These are phyloP conservation scores for Cecidostiba fungosa DNA, from an alignment of 2,888 invertebrate genomes.

Conservation along the genomic window DNA sequence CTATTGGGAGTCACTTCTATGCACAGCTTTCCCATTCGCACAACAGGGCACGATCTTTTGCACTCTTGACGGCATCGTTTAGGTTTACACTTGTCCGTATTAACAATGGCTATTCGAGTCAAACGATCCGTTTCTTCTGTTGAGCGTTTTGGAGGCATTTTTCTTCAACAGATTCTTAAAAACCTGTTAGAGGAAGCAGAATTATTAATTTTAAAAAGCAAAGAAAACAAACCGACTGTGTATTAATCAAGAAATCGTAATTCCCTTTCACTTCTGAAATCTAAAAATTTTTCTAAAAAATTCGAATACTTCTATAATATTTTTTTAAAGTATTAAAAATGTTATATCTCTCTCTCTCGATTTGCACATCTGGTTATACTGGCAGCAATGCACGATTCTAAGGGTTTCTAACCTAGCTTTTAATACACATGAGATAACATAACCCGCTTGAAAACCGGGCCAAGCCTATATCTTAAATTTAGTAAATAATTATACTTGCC, in stretches of 20 bases:
- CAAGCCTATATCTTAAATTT: not conserved
- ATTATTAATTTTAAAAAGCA: not conserved
- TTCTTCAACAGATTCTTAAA: slow-evolving; percentile 66
- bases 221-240: not conserved
- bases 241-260: not conserved
- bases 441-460: not conserved
- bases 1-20: slow-evolving; percentile 98
- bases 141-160: slow-evolving; percentile 87
- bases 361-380: slow-evolving; percentile 3
- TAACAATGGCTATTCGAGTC: slow-evolving; percentile 98
- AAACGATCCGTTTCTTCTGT: slow-evolving; percentile 94
- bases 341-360: not conserved
- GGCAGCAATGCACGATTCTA: not conserved
- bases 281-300: not conserved
- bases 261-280: not conserved
- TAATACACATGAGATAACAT: not conserved
- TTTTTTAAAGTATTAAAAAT: not conserved
- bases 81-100: slow-evolving; percentile 98
- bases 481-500: not conserved
- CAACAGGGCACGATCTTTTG: slow-evolving; percentile 99
- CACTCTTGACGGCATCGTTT: slow-evolving; percentile 99
- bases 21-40: slow-evolving; percentile 99
- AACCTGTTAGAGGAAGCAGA: slow-evolving; percentile 27
- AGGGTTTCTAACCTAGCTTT: not conserved
- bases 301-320: not conserved